Evolutionary conservation across 2,797 vertebrate genomes (phyloP), one percentile per base, ranked within the genome.

Genomic region (Tangara arthus): DNA sequence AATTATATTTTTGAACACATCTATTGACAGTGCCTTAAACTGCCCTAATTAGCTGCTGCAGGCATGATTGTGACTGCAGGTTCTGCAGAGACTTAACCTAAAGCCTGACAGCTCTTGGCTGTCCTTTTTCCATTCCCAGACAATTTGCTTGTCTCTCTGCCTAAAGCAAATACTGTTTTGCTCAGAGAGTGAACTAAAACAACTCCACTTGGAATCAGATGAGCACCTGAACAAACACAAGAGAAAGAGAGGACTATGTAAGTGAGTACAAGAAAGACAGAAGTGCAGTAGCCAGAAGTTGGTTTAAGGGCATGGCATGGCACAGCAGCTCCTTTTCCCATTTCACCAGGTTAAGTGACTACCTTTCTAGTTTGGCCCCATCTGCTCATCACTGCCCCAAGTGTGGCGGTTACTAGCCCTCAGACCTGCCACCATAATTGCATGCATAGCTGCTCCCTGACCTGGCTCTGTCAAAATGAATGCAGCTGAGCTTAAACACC

Each of bases 401-500:
- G 35, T 17, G 47, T 90, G 66, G 69, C 83, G 69, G 79, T 86
- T 93, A 86, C 80, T 47, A 94, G 87, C 42, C 47, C 77, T 69
- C 55, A 75, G 90, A 93, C 73, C 59, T 91, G 85, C 91, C 90
- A 88, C 52, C 19, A 8, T 95, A 95, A 96, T 94, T 95, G 85
- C 59, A 59, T 75, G 46, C 85, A 81, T 94, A 86, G 85, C 70
- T 95, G 96, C 95, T 95, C 96, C 80, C 70, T 96, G 96, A 95
- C 94, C 95, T 85, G 73, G 90, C 82, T 95, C 91, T 94, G 96
- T 96, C 95, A 96, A 94, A 96, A 84, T 59, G 80, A 96, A 96
- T 91, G 93, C 93, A 91, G 94, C 91, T 94, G 93, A 96, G 91
- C 66, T 91, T 95, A 94, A 96, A 96, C 95, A 96, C 95, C 91